These are phyloP conservation scores for Chloropsis cyanopogon DNA, from an alignment of 2,113 vertebrate species.

Conservation along the genomic window DNA sequence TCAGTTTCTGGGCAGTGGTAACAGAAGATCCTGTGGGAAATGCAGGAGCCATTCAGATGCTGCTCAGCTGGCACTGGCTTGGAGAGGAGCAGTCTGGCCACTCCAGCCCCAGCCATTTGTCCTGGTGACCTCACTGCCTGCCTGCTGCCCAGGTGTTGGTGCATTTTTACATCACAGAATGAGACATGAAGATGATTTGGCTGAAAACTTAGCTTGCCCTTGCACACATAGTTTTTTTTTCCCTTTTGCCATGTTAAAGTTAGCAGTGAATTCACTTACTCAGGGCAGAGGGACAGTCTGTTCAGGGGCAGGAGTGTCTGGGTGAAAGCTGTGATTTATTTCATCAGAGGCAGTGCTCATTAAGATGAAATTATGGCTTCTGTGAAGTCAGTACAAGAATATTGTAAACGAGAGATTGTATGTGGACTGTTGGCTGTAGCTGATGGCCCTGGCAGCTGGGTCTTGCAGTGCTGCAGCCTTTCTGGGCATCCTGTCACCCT, in stretches of 20 bases:
- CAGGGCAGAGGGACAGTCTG: no score
- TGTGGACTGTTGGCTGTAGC: not conserved
- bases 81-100: not conserved
- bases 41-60: not conserved
- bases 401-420: not conserved
- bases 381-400: not conserved
- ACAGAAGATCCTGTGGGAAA: not conserved
- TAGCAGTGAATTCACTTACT: not conserved
- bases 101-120: not conserved
- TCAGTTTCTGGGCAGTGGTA: not conserved
- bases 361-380: not conserved
- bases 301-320: not conserved
- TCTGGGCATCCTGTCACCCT: not conserved
- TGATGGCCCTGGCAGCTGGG: not conserved
- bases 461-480: not conserved
- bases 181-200: not conserved
- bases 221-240: rapidly evolving
- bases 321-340: not conserved
- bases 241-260: not conserved
- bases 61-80: not conserved
- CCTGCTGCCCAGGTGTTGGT: not conserved
- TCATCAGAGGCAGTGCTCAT: not conserved
- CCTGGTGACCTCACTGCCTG: not conserved
- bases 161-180: rapidly evolving
- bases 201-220: not conserved